Percentiles rank a stretch among this genome's conserved stretches.
Conservation (phyloP, 2,888 invertebrate genomes). For the Tyria jacobaeae region DNA sequence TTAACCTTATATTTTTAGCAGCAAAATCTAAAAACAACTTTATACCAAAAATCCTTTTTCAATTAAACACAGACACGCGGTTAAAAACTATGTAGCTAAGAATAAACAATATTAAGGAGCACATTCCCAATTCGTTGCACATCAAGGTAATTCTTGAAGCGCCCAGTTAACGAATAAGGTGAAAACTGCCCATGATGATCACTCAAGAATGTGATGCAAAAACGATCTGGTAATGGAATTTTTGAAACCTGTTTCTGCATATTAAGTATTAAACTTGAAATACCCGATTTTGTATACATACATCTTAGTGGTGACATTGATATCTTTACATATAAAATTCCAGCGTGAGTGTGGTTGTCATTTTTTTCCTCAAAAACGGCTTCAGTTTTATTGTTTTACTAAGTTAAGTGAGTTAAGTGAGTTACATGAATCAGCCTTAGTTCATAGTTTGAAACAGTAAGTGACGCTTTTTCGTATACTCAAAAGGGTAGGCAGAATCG, state of each 20-base stretch:
- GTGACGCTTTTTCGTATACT: too few relatives aligned
- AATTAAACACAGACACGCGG: neutral
- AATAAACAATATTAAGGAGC: neutral
- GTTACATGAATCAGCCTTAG: too few relatives aligned
- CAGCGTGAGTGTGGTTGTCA: neutral
- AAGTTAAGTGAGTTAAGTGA: too few relatives aligned
- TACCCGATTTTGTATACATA: neutral
- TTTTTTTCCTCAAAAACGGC: neutral
- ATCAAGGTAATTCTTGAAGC: neutral
- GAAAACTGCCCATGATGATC: constrained; percentile 14
- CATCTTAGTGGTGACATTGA: neutral
- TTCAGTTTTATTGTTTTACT: too few relatives aligned
- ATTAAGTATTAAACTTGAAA: constrained; percentile 1
- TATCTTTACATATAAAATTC: neutral
- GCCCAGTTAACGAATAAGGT: constrained; percentile 16
- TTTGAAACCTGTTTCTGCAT: constrained; percentile 24
- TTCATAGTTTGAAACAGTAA: too few relatives aligned
- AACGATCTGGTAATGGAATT: constrained; percentile 22
- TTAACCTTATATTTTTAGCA: too few relatives aligned
- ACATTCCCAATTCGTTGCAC: constrained; percentile 1
- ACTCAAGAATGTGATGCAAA: constrained; percentile 24
- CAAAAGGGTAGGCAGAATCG: too few relatives aligned
- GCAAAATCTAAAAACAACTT: too few relatives aligned
- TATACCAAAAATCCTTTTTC: too few relatives aligned
- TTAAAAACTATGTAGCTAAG: neutral